phyloP scores from a whole-genome alignment of 2,888 invertebrate species.

The Diaprepes abbreviatus region DNA sequence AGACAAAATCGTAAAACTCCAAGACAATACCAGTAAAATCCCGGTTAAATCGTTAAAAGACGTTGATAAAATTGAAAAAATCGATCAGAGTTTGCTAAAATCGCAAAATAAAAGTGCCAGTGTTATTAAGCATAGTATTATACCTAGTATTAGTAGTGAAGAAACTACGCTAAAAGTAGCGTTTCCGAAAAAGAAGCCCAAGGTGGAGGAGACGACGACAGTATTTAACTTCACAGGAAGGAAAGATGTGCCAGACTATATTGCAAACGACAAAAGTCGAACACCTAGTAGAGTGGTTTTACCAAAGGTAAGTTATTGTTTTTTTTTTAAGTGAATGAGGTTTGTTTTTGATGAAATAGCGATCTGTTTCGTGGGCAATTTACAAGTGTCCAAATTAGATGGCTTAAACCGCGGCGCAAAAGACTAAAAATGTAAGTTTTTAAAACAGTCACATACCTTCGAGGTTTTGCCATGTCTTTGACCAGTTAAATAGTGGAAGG shows the following conservation, averaged over 20 bases:
- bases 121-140: constrained; percentile 18
- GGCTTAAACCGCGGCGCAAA: too few relatives aligned
- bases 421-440: too few relatives aligned
- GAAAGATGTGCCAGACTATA: constrained; percentile 91
- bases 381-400: too few relatives aligned
- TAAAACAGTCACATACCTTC: too few relatives aligned
- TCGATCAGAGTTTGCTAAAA: constrained; percentile 12
- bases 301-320: constrained; percentile 77
- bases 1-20: neutral
- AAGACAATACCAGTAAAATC: neutral
- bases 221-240: constrained; percentile 88
- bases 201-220: constrained; percentile 51
- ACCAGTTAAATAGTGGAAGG: too few relatives aligned
- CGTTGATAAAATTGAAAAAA: constrained; percentile 8
- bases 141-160: constrained; percentile 12
- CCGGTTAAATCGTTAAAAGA: neutral
- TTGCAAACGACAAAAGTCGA: constrained; percentile 87
- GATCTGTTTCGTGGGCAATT: too few relatives aligned
- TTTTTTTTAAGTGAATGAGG: too few relatives aligned
- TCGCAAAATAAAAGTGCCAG: constrained; percentile 32
- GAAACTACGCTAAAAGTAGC: constrained; percentile 24
- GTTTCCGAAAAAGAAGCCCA: constrained; percentile 46
- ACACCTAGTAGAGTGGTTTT: constrained; percentile 76
- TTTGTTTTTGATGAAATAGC: too few relatives aligned
- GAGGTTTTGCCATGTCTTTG: too few relatives aligned